Evolutionary conservation across 2,113 vertebrate species (phyloP).

Genomic region (Glareola pratincola): DNA sequence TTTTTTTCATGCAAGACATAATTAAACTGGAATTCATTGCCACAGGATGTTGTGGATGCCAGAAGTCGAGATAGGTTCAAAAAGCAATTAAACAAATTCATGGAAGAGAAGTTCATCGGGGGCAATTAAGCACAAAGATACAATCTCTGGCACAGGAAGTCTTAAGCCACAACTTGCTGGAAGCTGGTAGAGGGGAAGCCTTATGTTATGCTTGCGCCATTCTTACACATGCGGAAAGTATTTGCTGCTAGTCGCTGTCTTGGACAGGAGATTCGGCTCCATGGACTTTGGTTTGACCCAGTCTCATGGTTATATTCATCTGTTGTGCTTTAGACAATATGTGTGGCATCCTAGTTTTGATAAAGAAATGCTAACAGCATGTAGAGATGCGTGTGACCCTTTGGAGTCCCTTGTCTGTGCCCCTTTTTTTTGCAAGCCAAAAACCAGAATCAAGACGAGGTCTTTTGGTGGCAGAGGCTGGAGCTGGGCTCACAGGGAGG

Average conservation of each 20-base stretch:
- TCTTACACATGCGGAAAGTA: background rate
- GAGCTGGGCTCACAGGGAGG: background rate
- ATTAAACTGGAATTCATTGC: constrained; percentile 67
- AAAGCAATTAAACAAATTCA: constrained; percentile 67
- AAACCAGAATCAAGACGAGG: background rate
- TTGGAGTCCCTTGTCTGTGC: background rate
- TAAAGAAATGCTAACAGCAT: background rate
- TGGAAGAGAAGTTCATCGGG: constrained; percentile 62
- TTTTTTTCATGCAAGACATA: constrained; percentile 58
- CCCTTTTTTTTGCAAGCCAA: background rate
- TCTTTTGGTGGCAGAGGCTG: background rate
- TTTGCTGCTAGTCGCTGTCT: background rate
- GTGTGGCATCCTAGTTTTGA: background rate
- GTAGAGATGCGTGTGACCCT: background rate
- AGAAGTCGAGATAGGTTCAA: constrained; percentile 57
- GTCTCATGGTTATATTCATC: background rate
- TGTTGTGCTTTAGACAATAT: background rate
- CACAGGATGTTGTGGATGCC: constrained; percentile 68
- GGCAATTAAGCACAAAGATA: constrained; percentile 65
- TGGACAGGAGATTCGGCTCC: background rate
- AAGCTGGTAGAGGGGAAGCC: constrained; percentile 38
- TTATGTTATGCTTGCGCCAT: background rate
- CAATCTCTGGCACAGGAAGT: constrained; percentile 64
- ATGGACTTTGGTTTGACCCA: background rate
- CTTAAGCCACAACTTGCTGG: constrained; percentile 53